These are phyloP conservation scores for Allolobophora icterica DNA, from an alignment of 2,888 invertebrate genomes.

Conservation along the genomic window DNA sequence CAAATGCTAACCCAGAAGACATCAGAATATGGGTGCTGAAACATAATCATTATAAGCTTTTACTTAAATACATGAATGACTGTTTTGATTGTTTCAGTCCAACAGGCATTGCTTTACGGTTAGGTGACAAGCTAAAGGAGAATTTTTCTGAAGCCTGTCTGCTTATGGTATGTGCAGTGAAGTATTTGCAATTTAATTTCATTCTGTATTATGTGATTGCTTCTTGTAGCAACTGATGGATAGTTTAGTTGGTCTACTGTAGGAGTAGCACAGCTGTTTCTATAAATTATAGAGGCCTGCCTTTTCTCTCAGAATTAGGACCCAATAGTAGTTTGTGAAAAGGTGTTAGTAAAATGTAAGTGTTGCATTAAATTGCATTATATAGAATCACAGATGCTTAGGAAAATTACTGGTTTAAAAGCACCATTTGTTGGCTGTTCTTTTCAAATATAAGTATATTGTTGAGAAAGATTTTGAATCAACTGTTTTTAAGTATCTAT, in stretches of 20 bases:
- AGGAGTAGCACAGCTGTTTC: too few relatives aligned
- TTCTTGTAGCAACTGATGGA: not conserved
- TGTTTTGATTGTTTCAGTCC: constrained; percentile 65
- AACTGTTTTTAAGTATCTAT: too few relatives aligned
- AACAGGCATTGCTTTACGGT: constrained; percentile 72
- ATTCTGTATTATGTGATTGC: not conserved
- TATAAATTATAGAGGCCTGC: not conserved
- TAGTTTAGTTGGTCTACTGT: not conserved
- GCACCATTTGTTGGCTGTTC: not conserved
- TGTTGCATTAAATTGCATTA: not conserved
- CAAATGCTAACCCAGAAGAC: too few relatives aligned
- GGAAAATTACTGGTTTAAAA: too few relatives aligned
- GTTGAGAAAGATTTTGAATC: not conserved
- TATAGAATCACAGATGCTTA: too few relatives aligned
- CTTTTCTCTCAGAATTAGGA: not conserved
- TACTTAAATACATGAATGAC: not conserved
- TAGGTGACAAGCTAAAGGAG: constrained; percentile 88
- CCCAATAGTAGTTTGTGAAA: not conserved
- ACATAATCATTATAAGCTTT: not conserved
- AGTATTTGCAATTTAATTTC: not conserved
- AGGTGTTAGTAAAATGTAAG: not conserved
- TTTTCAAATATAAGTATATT: not conserved
- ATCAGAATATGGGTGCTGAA: not conserved
- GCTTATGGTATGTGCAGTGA: constrained; percentile 74
- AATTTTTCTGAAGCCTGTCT: constrained; percentile 79